These are phyloP conservation scores for Apotomis capreana DNA, from an alignment of 2,888 invertebrate species.

Conservation along the genomic window DNA sequence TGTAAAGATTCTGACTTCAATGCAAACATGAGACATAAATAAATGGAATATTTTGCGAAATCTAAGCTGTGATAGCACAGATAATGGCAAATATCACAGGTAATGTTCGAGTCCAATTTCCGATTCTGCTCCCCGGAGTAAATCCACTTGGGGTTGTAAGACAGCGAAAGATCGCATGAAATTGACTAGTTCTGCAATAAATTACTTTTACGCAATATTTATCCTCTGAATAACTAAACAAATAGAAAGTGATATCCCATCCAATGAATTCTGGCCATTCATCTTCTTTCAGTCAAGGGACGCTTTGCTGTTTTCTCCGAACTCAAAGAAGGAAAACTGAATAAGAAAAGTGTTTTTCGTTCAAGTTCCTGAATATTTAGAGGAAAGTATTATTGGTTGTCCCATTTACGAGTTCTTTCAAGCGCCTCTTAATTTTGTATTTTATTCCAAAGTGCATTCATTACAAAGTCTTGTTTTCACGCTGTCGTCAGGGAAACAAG, in stretches of 20 bases:
- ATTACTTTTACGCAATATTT: constrained; percentile 20
- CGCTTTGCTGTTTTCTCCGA: constrained; percentile 1
- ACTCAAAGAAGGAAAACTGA: constrained; percentile 10
- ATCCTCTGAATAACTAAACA: constrained; percentile 23
- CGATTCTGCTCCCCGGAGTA: not conserved
- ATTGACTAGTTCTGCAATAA: constrained; percentile 16
- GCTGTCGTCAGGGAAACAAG: not conserved
- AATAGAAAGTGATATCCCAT: constrained; percentile 6
- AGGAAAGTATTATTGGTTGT: constrained; percentile 13
- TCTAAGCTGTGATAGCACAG: not conserved
- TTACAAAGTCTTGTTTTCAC: not conserved
- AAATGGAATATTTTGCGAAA: not conserved
- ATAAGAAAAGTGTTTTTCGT: constrained; percentile 14
- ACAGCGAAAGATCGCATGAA: constrained; percentile 19
- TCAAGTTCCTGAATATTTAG: constrained; percentile 14
- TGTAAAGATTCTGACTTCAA: no score
- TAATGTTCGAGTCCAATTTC: constrained; percentile 11
- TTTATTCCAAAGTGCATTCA: not conserved
- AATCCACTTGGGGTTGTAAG: constrained; percentile 2
- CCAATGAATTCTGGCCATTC: constrained; percentile 6
- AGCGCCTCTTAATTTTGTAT: constrained; percentile 8
- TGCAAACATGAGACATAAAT: no score
- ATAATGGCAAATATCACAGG: not conserved
- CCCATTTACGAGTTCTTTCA: constrained; percentile 1
- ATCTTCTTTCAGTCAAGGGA: constrained; percentile 13